Conservation (phyloP, 1,140 invertebrate genomes). For the Cotesia typhae region DNA sequence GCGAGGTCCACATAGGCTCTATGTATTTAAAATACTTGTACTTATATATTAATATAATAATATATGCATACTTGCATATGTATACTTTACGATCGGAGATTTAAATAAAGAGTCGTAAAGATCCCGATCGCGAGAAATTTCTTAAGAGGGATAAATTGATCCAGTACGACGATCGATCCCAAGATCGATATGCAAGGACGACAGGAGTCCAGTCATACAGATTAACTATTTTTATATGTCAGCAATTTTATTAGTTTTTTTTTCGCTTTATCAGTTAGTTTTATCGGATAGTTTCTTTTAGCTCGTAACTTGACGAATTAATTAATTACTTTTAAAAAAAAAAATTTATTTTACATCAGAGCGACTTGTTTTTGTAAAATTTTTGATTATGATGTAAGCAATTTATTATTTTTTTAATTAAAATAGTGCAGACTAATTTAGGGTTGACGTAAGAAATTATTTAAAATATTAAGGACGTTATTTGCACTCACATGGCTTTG, state of each 20-base stretch:
- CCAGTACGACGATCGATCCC: conserved; percentile 9
- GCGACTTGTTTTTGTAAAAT: no score
- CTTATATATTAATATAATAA: no score
- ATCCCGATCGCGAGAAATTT: conserved; percentile 18
- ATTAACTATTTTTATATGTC: conserved; percentile 12
- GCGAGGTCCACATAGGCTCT: no score
- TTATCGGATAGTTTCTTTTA: conserved; percentile 17
- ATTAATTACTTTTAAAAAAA: neutral
- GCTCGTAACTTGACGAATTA: conserved; percentile 26
- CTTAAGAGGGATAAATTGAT: conserved; percentile 15
- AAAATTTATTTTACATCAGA: no score
- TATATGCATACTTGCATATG: neutral
- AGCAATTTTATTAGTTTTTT: neutral
- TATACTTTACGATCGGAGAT: neutral
- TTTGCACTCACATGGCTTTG: no score
- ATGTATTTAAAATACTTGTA: no score
- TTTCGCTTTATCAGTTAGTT: neutral
- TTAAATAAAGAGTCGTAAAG: conserved; percentile 12
- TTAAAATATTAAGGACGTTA: no score
- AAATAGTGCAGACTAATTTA: neutral
- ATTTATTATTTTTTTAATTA: no score
- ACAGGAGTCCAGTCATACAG: conserved; percentile 7
- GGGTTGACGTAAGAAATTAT: neutral
- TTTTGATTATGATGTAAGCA: no score
- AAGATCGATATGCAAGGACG: conserved; percentile 23